Percentiles rank a stretch among this genome's conserved stretches.
Conservation (phyloP, 1,140 invertebrate species). For the Magallana gigas region DNA sequence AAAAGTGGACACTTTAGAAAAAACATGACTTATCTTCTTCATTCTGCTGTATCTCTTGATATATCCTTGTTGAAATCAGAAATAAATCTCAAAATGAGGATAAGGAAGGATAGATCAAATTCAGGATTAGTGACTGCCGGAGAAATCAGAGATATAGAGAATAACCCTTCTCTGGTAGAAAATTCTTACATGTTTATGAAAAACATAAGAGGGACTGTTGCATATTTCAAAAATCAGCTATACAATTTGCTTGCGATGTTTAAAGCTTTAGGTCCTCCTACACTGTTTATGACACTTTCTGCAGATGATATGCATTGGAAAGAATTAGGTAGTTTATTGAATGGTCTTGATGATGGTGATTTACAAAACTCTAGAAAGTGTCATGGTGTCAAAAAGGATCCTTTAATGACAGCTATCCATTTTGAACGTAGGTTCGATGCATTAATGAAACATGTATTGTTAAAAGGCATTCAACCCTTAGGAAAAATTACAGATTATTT, state of each 20-base stretch:
- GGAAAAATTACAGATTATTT: background rate
- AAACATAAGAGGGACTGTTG: constrained; percentile 49
- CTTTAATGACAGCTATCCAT: constrained; percentile 53
- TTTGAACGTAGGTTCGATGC: constrained; percentile 56
- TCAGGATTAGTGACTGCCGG: background rate
- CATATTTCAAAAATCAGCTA: constrained; percentile 49
- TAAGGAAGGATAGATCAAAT: background rate
- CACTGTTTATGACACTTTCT: constrained; percentile 54
- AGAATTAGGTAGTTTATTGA: constrained; percentile 48
- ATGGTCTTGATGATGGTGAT: constrained; percentile 3
- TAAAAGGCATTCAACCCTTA: constrained; percentile 29
- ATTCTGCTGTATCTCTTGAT: constrained; percentile 42
- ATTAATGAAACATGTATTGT: constrained; percentile 54
- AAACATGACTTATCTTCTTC: constrained; percentile 52
- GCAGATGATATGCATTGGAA: constrained; percentile 60
- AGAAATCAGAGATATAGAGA: background rate
- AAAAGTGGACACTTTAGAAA: constrained; percentile 31
- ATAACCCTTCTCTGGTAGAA: constrained; percentile 14
- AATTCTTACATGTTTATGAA: constrained; percentile 59
- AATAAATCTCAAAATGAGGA: constrained; percentile 54
- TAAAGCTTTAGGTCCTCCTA: constrained; percentile 48
- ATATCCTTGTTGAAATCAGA: constrained; percentile 27
- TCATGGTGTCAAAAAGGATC: constrained; percentile 38
- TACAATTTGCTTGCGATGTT: constrained; percentile 47
- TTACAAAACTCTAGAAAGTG: constrained; percentile 26